Conservation (phyloP, 2,113 vertebrate species). For the Rhea pennata region DNA sequence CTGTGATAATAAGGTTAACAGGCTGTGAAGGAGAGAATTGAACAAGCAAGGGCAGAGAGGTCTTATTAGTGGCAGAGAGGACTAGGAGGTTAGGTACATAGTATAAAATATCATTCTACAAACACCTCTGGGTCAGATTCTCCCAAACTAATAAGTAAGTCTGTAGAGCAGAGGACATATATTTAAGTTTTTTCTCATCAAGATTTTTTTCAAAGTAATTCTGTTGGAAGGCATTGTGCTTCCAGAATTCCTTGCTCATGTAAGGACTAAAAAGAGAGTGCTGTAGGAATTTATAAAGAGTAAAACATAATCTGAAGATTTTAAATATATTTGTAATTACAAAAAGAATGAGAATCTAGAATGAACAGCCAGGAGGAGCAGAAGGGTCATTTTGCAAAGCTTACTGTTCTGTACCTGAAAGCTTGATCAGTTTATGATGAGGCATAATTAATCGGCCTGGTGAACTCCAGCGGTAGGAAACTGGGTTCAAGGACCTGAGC, state of each 20-base stretch:
- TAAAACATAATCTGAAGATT: neutral
- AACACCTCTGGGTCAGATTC: neutral
- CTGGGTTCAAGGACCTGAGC: neutral
- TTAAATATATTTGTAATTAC: neutral
- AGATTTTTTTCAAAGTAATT: neutral
- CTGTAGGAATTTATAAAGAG: neutral
- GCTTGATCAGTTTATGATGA: neutral
- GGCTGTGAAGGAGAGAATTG: neutral
- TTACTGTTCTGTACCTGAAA: neutral
- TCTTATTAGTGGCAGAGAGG: neutral
- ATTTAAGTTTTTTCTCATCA: neutral
- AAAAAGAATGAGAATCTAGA: neutral
- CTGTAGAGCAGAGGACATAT: neutral
- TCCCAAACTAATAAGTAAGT: neutral
- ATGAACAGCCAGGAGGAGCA: neutral
- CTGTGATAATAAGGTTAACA: neutral
- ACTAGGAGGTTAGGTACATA: neutral
- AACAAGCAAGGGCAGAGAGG: neutral
- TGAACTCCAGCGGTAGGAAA: neutral
- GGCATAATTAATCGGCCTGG: neutral
- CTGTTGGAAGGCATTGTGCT: neutral
- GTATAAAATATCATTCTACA: neutral
- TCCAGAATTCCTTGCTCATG: neutral
- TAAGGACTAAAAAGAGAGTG: neutral
- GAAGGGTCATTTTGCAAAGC: neutral